These are phyloP conservation scores for Caenorhabditis angaria DNA, from an alignment of 2,888 invertebrate genomes.

Conservation along the genomic window DNA sequence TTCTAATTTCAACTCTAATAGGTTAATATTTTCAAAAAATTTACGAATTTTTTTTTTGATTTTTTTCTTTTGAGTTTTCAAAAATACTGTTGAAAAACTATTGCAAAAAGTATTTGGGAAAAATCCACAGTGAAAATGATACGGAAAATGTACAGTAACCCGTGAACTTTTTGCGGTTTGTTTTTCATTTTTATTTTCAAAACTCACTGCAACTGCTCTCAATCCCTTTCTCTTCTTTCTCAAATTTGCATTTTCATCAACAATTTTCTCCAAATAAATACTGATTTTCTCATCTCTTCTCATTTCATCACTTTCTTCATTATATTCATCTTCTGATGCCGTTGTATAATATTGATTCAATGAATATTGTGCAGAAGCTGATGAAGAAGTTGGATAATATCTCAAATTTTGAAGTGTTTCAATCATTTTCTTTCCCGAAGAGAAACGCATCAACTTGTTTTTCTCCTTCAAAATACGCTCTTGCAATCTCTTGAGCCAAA, in stretches of 20 bases:
- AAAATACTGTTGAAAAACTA: no score
- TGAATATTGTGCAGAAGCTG: not conserved
- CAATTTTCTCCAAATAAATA: not conserved
- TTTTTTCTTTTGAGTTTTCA: no score
- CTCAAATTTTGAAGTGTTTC: conserved; percentile 27
- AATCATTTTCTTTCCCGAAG: conserved; percentile 65
- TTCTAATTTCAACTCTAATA: no score
- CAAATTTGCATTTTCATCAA: not conserved
- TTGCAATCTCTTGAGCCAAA: conserved; percentile 26
- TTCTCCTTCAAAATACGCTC: conserved; percentile 18
- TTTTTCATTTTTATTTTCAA: not conserved
- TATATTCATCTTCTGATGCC: conserved; percentile 5
- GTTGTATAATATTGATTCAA: not conserved
- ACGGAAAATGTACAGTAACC: no score
- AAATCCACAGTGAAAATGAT: not conserved
- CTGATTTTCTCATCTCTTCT: conserved; percentile 1
- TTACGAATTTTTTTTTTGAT: no score
- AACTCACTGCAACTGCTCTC: not conserved
- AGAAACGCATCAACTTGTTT: conserved; percentile 43
- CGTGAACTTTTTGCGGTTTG: no score
- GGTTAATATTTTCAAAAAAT: no score
- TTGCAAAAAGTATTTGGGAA: no score
- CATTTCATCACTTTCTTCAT: not conserved
- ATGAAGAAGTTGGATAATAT: not conserved
- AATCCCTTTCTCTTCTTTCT: not conserved